A percentile compares a stretch with the other conserved stretches of the same genome.
These are phyloP conservation scores for Clusia tigrina DNA, from an alignment of 2,888 invertebrate species.

Conservation along the genomic window DNA sequence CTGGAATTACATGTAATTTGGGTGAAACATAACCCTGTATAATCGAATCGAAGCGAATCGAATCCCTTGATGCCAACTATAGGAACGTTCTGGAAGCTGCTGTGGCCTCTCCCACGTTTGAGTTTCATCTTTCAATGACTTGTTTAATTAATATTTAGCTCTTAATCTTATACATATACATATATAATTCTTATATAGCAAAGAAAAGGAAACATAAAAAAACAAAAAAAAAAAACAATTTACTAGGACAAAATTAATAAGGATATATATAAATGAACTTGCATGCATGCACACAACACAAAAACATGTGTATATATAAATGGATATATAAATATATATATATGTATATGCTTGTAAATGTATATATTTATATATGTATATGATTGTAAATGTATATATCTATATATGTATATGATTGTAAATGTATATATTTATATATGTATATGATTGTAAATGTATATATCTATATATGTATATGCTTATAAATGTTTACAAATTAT, in stretches of 20 bases:
- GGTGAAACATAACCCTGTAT: too few species aligned
- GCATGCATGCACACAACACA: slow-evolving; percentile 30
- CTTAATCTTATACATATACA: slow-evolving; percentile 32
- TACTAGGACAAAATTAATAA: slow-evolving; percentile 23
- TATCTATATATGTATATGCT: slow-evolving; percentile 37
- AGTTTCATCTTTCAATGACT: not conserved
- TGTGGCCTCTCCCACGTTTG: not conserved
- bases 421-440: not conserved
- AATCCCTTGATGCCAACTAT: too few species aligned
- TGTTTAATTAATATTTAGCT: slow-evolving; percentile 30
- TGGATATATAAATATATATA: too few species aligned
- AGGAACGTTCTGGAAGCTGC: not conserved
- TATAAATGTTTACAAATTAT: slow-evolving; percentile 25
- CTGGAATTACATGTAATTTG: too few species aligned
- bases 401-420: too few species aligned
- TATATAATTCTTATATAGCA: slow-evolving; percentile 29
- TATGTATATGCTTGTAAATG: too few species aligned
- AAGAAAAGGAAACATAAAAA: slow-evolving; percentile 32
- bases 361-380: too few species aligned
- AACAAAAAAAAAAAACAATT: slow-evolving; percentile 33
- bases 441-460: slow-evolving; percentile 34
- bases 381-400: too few species aligned
- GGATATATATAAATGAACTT: slow-evolving; percentile 32
- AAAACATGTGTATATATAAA: too few species aligned
- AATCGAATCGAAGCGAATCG: too few species aligned